Evolutionary conservation across 1,140 invertebrate species (phyloP), one percentile per base, ranked within the genome.

Genomic region (Nymphalis io): DNA sequence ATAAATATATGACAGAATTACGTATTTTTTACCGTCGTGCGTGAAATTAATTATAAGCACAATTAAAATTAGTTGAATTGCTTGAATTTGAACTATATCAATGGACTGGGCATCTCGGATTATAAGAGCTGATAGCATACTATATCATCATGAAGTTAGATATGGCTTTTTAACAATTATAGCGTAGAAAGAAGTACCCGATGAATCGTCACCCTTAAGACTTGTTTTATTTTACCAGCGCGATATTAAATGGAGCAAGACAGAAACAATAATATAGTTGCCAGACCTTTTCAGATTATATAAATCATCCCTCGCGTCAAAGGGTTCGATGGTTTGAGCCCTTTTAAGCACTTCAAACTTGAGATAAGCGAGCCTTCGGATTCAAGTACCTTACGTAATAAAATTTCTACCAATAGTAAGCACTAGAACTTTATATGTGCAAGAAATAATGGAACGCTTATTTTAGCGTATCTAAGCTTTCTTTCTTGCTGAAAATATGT

Each of bases 241-340:
- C 51, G 13, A 15, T 55, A 55, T 55, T 55, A 55, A 55, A 55
- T 55, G 51, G 51, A 55, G 21, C 51, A 23, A 63, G 60, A 51
- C 27, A 39, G 60, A 53, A 63, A 63, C 60, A 63, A 63, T 51
- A 51, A 51, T 63, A 51, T 63, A 63, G 16, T 38, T 20, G 21
- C 44, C 23, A 55, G 51, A 55, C 51, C 51, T 63, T 53, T 53
- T 53, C 46, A 33, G 60, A 63, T 63, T 63, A 63, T 53, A 63
- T 63, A 63, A 63, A 63, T 63, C 60, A 63, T 53, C 44, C 60
- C 60, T 27, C 11, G 13, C 46, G 60, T 63, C 60, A 63, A 63
- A 63, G 60, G 60, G 60, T 51, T 63, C 60, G 46, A 46, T 48
- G 60, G 51, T 48, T 63, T n/a, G 21, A 63, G 60, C 44, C 60